Evolutionary conservation across 2,888 invertebrate genomes (phyloP), one percentile per base, ranked within the genome.

Genomic region (Drosophila tripunctata): DNA sequence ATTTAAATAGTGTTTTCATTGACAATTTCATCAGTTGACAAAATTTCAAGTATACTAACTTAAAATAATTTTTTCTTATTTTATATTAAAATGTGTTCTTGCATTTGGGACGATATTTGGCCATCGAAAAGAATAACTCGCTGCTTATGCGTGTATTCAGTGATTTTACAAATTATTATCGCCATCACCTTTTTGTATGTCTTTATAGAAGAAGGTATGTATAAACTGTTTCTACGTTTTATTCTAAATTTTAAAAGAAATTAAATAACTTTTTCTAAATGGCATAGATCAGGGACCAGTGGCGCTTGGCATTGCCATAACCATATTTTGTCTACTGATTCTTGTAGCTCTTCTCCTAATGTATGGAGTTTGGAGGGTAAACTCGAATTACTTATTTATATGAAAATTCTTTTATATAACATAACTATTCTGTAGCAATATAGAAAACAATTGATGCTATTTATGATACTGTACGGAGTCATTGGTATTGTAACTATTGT

Each of bases 21-120:
- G 43, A 43, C 15, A 43, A 6, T 24, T 15, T 22, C 1, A 10
- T 47, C 47, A 48, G 17, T 4, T 2, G 2, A 21, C 4, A 22
- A 35, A 17, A 35, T 35, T 40, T 7, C n/a, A 22, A 33, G 8
- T 15, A 15, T 14, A 14, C 8, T 10, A 14, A 6, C n/a, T 12
- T 5, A 19, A 21, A 19, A 10, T 14, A 3, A 51, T 40, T 12
- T 17, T 21, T 43, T 17, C 4, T 0, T 10, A 10, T n/a, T n/a
- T n/a, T n/a, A n/a, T n/a, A n/a, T n/a, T 14, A 30, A 35, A 14
- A 55, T 55, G 56, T 47, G 56, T 56, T 12, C 12, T 17, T 54
- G 54, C 12, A 0, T 6, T 12, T 56, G 56, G 47, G 30, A 27
- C 7, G 47, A 56, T 8, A 2, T 30, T n/a, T 55, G 36, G 27